Base-by-base conservation (phyloP, 2,888 invertebrate genomes). In the Idaea dimidiata region DNA sequence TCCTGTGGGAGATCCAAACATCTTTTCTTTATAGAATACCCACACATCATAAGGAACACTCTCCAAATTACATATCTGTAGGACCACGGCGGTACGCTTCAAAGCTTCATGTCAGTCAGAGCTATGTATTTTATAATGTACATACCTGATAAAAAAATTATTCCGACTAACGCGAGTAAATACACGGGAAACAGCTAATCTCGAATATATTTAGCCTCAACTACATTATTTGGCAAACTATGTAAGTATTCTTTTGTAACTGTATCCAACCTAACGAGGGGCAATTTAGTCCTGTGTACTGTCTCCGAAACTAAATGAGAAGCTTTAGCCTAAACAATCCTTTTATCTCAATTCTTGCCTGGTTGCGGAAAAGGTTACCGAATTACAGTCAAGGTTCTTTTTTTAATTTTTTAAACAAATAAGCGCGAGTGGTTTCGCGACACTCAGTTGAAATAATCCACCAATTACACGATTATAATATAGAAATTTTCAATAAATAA, bases 241-340 rank as follows among this genome's bases (percentile, higher is more conserved):
- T 62, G 68, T 75, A 1, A 59, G 59, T 6, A 59, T 63, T 33
- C 81, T 72, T 60, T 80, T 59, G 76, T 78, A 7, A 75, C 74
- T 63, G 76, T 71, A 32, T 73, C 66, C 56, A 71, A 77, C 54
- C 43, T 43, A 43, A 43, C 43, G 43, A 43, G 43, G 14, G 77
- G 66, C 82, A 81, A 82, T 55, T 80, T 81, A 69, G 16, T 71
- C 71, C 24, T 62, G 17, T 55, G 16, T 71, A 71, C 24, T 62
- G 17, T 55, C 56, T 16, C 18, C 17, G 17, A 24, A 57, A 16
- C 57, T 57, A 24, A 68, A 18, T 58, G 14, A 55, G 16, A 55
- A 14, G 32, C 10, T n/a, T 59, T 43, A 43, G 10, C 43, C 14
- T 7, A 14, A 14, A 43, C 14, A 43, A 43, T 43, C 3, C 43